These are phyloP conservation scores for Paramormyrops hopkinsi DNA, from an alignment of 2,797 vertebrate species.

Conservation along the genomic window DNA sequence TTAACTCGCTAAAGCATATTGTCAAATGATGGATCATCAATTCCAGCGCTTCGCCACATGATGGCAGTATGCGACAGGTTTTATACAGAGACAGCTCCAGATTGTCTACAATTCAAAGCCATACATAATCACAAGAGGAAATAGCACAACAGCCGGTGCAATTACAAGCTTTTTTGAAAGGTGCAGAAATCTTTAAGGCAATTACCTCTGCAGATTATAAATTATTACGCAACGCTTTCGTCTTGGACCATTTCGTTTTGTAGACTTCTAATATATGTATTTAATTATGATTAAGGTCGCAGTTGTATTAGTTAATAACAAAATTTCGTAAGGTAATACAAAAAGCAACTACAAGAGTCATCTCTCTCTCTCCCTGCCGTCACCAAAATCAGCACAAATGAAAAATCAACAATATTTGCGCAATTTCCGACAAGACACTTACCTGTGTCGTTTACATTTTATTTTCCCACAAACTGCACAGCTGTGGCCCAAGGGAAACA, in stretches of 20 bases:
- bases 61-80: conserved; percentile 14
- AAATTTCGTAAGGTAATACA: background rate
- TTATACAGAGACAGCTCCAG: background rate
- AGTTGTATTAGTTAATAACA: background rate
- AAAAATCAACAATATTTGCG: background rate
- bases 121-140: background rate
- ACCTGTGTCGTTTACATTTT: conserved; percentile 93
- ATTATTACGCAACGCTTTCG: background rate
- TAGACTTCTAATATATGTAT: background rate
- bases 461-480: conserved; percentile 94
- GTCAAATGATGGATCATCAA: background rate
- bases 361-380: background rate
- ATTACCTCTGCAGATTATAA: background rate
- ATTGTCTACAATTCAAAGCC: background rate
- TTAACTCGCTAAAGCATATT: background rate
- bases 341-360: background rate
- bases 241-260: background rate
- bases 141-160: background rate
- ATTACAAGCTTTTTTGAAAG: background rate
- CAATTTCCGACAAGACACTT: background rate
- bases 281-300: background rate
- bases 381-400: background rate
- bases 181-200: background rate
- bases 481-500: conserved; percentile 83
- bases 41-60: conserved; percentile 30